Percentiles rank a stretch among this genome's conserved stretches.
Evolutionary conservation across 2,797 vertebrate species (phyloP).

Genomic region (Pelobates cultripes): DNA sequence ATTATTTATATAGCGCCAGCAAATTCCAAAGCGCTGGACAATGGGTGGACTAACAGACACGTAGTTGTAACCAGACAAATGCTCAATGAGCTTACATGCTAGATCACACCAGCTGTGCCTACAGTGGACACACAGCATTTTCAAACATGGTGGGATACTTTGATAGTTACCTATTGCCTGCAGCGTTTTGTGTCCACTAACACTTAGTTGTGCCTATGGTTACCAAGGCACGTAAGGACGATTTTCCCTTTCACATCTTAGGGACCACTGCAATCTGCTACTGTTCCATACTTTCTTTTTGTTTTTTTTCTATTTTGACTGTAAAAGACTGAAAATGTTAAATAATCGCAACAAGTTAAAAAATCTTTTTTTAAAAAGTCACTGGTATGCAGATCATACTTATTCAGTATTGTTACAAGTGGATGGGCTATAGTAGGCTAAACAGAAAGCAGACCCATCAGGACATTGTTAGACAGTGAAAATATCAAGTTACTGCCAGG

Average conservation of each 20-base stretch:
- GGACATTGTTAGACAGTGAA: conserved; percentile 13
- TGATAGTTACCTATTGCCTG: neutral
- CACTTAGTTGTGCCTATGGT: neutral
- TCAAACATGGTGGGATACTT: neutral
- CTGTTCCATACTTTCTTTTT: neutral
- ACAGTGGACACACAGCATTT: neutral
- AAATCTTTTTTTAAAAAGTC: neutral
- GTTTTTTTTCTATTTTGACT: neutral
- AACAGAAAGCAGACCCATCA: neutral
- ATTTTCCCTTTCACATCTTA: neutral
- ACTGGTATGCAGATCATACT: neutral
- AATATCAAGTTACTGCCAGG: conserved; percentile 37
- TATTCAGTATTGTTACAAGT: neutral
- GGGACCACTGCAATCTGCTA: neutral
- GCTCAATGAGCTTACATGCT: too few relatives aligned
- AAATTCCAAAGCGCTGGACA: too few relatives aligned
- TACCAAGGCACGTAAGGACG: too few relatives aligned
- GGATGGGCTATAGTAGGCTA: neutral
- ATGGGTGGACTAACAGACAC: too few relatives aligned
- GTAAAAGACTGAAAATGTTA: neutral
- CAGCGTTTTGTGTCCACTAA: neutral
- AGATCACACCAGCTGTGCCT: neutral
- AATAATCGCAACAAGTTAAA: neutral
- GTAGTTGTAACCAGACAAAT: too few relatives aligned
- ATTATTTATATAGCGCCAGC: too few relatives aligned